Evolutionary conservation across 2,797 vertebrate genomes (phyloP), one percentile per base, ranked within the genome.

Genomic region (Gymnoscopelus microlampas): DNA sequence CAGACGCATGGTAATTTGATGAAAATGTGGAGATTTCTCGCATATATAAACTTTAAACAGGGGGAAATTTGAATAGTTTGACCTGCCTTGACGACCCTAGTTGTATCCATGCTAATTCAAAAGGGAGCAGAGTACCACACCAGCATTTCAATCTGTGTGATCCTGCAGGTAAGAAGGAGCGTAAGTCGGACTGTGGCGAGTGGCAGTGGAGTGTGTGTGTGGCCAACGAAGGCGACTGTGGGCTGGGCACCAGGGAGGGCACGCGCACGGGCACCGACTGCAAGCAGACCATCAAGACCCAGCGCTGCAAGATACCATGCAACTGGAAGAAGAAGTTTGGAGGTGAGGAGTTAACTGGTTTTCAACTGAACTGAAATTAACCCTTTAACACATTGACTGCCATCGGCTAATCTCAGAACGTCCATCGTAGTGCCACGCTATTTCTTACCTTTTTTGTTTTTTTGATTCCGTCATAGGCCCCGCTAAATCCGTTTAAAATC

Each of bases 271-370:
- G 97, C 14, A 93, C 90, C 0, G 96, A 98, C 82, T 99, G 98
- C 89, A 99, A 97, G 7, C 97, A 98, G 82, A 98, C 95, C 86
- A 97, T 97, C 85, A 99, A 99, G 93, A 98, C 96, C 39, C 97
- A 98, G 75, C 96, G 96, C 83, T 99, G 98, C 86, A 99, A 99
- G 93, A 99, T 99, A 85, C 98, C 98, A 55, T 99, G 98, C 93
- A 98, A 99, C 92, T 99, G 98, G 98, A 99, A 99, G 92, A 99
- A 99, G 86, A 96, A 97, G 76, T 99, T 99, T 71, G 97, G 98
- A 95, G 98, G 98, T 97, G 68, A 91, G 73, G 7, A 29, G 26
- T 29, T 29, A 2, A 29, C 26, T 29, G 26, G 1, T 29, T 29
- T 29, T 29, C 26, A 29, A 29, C 26, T 29, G 26, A n/a, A n/a